Evolutionary conservation across 1,140 invertebrate species (phyloP), one percentile per base, ranked within the genome.

Genomic region (Drosophila elegans): DNA sequence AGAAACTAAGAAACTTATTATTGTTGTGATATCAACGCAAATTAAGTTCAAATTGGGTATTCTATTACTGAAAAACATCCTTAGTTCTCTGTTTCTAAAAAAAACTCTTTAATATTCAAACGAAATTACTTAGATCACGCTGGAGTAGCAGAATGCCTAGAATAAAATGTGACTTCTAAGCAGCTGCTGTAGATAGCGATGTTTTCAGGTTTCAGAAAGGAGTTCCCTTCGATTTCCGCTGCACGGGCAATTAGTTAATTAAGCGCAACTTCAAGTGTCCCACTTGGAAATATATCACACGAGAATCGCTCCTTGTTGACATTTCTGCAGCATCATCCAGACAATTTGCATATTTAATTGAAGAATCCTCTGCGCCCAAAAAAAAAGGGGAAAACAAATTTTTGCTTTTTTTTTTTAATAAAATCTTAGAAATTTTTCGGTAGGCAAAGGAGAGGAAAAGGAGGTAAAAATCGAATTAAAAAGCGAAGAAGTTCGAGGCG

Each of bases 331-430:
- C 83, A 83, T 86, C 83, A 88, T 73, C 55, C 21, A 34, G 25
- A 54, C 48, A 77, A 88, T 88, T 88, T 88, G 83, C 83, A 88
- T 88, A 83, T 80, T 88, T 89, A 88, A 88, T 88, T 88, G 79
- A 86, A 78, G 49, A 61, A 75, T 49, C 42, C 29, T 32, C 38
- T 54, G 16, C 11, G 29, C 27, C 36, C 27, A 21, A 21, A 21
- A 21, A 21, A 21, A 53, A 42, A 21, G 12, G 45, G 16, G 16
- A 25, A 46, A 46, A 21, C 38, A 38, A 39, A 49, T 51, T 73
- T 61, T 66, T 41, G 39, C 46, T 51, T 73, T 61, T 66, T 61
- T 72, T 68, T 66, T 64, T 11, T 44, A 71, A 79, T 59, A 69
- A 83, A 85, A 86, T 55, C 59, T 59, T 55, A 48, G 41, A 42